Conservation (phyloP, 1,140 invertebrate genomes). For the Wiebesia pumilae region DNA sequence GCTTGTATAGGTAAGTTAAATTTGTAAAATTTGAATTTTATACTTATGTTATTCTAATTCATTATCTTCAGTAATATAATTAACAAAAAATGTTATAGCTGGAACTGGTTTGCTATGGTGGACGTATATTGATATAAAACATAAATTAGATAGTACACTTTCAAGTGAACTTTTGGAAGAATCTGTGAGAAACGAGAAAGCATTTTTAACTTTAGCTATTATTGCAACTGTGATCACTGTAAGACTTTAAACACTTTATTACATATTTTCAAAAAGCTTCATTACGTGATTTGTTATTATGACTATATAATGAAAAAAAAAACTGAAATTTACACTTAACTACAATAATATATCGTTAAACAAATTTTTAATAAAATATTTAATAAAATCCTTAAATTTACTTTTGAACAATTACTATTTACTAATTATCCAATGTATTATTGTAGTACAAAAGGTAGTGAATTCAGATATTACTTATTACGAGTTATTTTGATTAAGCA, state of each 20-base stretch:
- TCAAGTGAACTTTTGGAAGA: conserved; percentile 80
- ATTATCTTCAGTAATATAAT: conserved; percentile 32
- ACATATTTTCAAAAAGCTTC: not conserved
- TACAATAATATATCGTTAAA: too few species aligned
- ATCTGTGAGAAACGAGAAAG: conserved; percentile 88
- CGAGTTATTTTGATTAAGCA: not conserved
- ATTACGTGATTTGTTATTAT: too few species aligned
- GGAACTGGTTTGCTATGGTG: conserved; percentile 91
- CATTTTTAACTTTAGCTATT: conserved; percentile 89
- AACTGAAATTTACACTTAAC: too few species aligned
- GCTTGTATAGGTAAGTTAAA: conserved; percentile 80
- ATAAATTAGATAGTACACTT: conserved; percentile 80
- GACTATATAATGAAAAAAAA: too few species aligned
- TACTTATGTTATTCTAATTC: not conserved
- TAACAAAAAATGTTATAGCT: conserved; percentile 67
- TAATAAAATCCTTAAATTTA: not conserved
- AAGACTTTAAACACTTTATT: conserved; percentile 66
- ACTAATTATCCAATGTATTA: not conserved
- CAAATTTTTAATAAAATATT: too few species aligned
- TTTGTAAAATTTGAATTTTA: not conserved
- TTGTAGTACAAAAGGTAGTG: not conserved
- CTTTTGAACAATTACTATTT: too few species aligned
- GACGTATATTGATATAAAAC: conserved; percentile 87
- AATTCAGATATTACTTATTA: not conserved
- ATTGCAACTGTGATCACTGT: conserved; percentile 91